These are phyloP conservation scores for Pica pica DNA, from an alignment of 2,113 vertebrate genomes.

Conservation along the genomic window DNA sequence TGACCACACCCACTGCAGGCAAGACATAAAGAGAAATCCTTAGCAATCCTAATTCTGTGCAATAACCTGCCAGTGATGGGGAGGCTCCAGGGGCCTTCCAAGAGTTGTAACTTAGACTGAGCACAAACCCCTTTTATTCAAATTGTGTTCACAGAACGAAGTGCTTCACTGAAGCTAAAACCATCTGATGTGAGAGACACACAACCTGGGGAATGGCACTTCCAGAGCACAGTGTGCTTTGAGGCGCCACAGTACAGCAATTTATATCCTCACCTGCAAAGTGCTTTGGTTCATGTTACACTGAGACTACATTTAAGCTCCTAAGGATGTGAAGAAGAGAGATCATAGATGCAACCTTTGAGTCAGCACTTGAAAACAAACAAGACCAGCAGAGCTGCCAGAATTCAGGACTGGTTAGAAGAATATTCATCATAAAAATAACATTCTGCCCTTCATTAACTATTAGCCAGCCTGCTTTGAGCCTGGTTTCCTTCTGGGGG, in stretches of 20 bases:
- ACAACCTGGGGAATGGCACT: not conserved
- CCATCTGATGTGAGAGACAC: not conserved
- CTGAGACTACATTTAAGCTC: not conserved
- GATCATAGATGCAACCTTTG: not conserved
- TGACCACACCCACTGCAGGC: not conserved
- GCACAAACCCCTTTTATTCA: not conserved
- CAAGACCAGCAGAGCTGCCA: not conserved
- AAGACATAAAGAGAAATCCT: not conserved
- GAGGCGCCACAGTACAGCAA: not conserved
- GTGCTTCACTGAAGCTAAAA: not conserved
- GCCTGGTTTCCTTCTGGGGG: not conserved
- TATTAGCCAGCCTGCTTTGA: not conserved
- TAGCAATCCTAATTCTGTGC: accelerated
- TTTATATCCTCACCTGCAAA: not conserved
- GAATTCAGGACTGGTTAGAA: not conserved
- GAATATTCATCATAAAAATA: not conserved
- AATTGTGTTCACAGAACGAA: not conserved
- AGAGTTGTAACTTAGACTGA: accelerated
- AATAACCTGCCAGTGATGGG: not conserved
- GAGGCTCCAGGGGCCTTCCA: not conserved
- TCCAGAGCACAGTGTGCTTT: not conserved
- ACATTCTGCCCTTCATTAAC: not conserved
- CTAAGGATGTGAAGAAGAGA: not conserved
- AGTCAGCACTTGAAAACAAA: not conserved
- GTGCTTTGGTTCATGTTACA: not conserved